Percentiles rank a stretch among this genome's conserved stretches.
Evolutionary conservation across 2,797 vertebrate genomes (phyloP).

Genomic region (Trichosurus vulpecula): DNA sequence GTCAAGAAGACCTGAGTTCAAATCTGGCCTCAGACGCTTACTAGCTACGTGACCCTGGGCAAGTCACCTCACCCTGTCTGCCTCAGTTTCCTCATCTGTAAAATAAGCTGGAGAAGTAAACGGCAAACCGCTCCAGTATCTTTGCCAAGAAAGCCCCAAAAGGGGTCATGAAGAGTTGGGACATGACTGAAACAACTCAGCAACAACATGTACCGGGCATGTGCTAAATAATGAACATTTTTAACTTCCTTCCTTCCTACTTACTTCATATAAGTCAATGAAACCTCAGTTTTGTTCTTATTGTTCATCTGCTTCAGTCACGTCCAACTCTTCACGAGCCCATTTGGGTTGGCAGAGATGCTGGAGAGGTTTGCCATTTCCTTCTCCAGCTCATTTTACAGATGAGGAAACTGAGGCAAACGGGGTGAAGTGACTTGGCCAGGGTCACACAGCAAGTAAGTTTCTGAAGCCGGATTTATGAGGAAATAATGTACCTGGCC

Average conservation of each 20-base stretch:
- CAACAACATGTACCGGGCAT: not conserved
- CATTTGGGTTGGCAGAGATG: not conserved
- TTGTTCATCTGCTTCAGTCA: not conserved
- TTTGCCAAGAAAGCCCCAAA: not conserved
- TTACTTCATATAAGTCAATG: not conserved
- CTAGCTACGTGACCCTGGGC: not conserved
- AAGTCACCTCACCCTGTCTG: not conserved
- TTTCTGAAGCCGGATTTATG: not conserved
- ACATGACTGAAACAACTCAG: too few relatives aligned
- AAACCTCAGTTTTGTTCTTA: not conserved
- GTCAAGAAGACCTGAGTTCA: not conserved
- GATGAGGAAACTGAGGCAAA: not conserved
- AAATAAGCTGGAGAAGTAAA: not conserved
- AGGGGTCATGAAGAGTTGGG: not conserved
- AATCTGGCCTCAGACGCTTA: not conserved
- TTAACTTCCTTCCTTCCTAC: not conserved
- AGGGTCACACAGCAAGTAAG: not conserved
- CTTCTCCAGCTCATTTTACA: not conserved
- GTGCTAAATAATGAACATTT: not conserved
- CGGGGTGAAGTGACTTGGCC: not conserved
- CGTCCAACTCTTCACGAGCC: not conserved
- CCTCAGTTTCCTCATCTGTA: not conserved
- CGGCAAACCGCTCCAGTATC: not conserved
- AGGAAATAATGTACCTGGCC: not conserved
- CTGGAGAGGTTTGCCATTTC: not conserved